Base-by-base conservation (phyloP, 2,797 vertebrate genomes). In the Acanthurus lineatus region DNA sequence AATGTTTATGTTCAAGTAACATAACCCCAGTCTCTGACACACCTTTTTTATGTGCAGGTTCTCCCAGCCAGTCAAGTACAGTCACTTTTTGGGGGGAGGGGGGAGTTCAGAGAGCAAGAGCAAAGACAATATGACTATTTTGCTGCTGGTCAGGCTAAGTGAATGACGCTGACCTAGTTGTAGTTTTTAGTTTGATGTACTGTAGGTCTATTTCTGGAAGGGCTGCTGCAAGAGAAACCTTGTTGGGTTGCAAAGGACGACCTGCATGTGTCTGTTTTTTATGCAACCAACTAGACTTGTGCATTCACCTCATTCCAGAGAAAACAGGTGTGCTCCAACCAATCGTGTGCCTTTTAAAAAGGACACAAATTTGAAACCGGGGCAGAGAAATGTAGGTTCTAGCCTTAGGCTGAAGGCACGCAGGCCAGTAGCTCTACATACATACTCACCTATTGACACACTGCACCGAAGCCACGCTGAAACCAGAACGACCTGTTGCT, bases 381-480 rank as follows among this genome's bases (percentile, higher is more conserved):
- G 62, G 7, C 69, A 85, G 42, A 25, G 40, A 56, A 65, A 76
- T 69, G 45, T 77, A 49, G 58, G 20, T 73, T 66, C 8, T 14
- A 40, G 51, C 68, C 54, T 61, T 0, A 19, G 44, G 64, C 79
- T 42, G 68, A 62, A 44, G 5, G 38, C 57, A 69, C 44, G 32
- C 53, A 53, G 25, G 32, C 74, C 47, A 52, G 25, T 42, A 63
- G n/a, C 69, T 72, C 45, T 45, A 67, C 70, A 73, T 57, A 49
- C 73, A 77, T 48, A 59, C 57, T 86, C 60, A 76, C 83, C 80
- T 87, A 75, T 84, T 91, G 86, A 91, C 90, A 91, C 85, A 85
- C 59, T 85, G 69, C 68, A 59, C 86, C 59, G 25, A 6, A 73
- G 73, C 61, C 71, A 64, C 79, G 69, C 17, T 89, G 25, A 54